Evolutionary conservation across 1,140 invertebrate species (phyloP), one percentile per base, ranked within the genome.

Genomic region (Drosophila albomicans): DNA sequence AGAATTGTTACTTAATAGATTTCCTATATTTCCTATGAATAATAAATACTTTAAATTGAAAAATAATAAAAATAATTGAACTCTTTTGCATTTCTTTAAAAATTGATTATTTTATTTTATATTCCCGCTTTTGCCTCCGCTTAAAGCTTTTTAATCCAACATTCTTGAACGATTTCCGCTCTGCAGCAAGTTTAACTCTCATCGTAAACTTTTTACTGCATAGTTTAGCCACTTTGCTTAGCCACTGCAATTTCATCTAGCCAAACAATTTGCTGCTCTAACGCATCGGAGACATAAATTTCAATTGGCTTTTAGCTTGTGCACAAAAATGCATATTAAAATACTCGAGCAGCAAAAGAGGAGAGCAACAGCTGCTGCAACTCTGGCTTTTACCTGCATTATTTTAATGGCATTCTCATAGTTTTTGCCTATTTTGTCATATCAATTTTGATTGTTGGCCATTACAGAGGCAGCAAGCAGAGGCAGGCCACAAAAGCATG

Each of bases 401-500:
- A 59, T 28, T 51, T 38, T 45, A 38, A 57, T 56, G 51, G 46
- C 51, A 65, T 75, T 59, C 59, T 32, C 45, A 45, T 48, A 63
- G 51, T 63, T 57, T 25, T 15, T 45, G 41, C 41, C 51, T 15
- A 35, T 63, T 54, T 63, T 38, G 32, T 70, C 52, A 71, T 64
- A 71, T 75, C 87, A 82, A 86, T 86, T 85, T 77, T 73, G 81
- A 84, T 84, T 52, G 65, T 56, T 54, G 43, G 62, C 54, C 63
- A 59, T 79, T 51, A 61, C 32, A 51, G 16, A 41, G 0, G n/a
- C n/a, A 61, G 28, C 16, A 7, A 8, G 1, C 41, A 32, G 46
- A 74, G 81, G 81, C 81, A 80, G 71, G 76, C 81, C 70, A 54
- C 65, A 62, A 70, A 54, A 72, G 77, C 59, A 82, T 84, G 76